Evolutionary conservation across 37 sponge, comb jelly and placozoan species (phyloP).

Genomic region (Spongilla lacustris): DNA sequence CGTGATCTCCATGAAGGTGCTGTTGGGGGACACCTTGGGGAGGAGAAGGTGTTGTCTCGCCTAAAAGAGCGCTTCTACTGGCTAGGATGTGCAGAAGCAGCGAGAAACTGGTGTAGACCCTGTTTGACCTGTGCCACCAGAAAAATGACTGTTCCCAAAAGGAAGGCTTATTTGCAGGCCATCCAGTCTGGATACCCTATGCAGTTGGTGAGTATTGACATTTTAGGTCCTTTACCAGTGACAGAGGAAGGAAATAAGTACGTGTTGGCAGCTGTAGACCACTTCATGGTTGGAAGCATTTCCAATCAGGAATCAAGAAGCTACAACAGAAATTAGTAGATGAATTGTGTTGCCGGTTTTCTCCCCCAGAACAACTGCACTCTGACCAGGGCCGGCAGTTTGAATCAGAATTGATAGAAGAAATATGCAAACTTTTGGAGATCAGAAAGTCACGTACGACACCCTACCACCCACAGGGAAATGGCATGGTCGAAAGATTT

Average conservation of each 20-base stretch:
- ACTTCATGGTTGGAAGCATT: slow-evolving; percentile 17
- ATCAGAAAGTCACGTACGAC: slow-evolving; percentile 26
- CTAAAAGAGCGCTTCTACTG: background rate
- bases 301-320: background rate
- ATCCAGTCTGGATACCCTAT: background rate
- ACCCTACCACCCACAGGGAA: slow-evolving; percentile 34
- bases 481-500: slow-evolving; percentile 33
- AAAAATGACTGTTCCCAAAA: background rate
- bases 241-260: background rate
- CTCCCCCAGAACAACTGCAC: slow-evolving; percentile 11
- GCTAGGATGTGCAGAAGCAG: background rate
- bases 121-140: background rate
- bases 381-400: slow-evolving; percentile 29
- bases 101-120: background rate
- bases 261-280: background rate
- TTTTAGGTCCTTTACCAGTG: slow-evolving; percentile 4
- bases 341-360: background rate
- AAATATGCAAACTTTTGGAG: slow-evolving; percentile 16
- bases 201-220: background rate
- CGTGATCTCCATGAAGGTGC: slow-evolving; percentile 10
- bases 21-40: slow-evolving; percentile 9
- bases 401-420: slow-evolving; percentile 12
- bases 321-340: slow-evolving; percentile 13
- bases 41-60: background rate
- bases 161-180: background rate